Percentiles rank a stretch among this genome's conserved stretches.
Evolutionary conservation across 2,797 vertebrate genomes (phyloP).

Genomic region (Melopsittacus undulatus): DNA sequence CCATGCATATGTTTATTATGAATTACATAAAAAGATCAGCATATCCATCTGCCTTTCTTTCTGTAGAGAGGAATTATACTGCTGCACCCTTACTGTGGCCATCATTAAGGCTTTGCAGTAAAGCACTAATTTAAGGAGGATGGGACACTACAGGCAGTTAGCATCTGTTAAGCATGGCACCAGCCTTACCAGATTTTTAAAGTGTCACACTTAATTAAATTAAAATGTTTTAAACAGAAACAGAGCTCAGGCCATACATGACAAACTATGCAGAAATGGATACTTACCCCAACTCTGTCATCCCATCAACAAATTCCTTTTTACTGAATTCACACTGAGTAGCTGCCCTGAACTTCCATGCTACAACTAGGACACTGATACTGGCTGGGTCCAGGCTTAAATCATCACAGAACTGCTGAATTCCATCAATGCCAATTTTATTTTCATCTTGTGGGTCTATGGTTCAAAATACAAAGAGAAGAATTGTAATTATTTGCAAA

Average conservation of each 20-base stretch:
- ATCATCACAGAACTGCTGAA: slow-evolving; percentile 97
- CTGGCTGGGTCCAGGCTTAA: slow-evolving; percentile 92
- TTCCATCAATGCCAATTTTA: slow-evolving; percentile 96
- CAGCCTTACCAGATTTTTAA: neutral
- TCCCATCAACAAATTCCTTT: slow-evolving; percentile 96
- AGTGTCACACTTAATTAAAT: neutral
- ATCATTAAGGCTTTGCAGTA: neutral
- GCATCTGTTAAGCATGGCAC: neutral
- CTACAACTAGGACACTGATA: slow-evolving; percentile 92
- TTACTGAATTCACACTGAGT: slow-evolving; percentile 98
- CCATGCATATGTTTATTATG: neutral
- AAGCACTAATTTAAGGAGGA: neutral
- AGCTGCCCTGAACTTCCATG: slow-evolving; percentile 96
- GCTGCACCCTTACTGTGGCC: neutral
- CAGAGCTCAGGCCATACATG: neutral
- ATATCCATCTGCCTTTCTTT: neutral
- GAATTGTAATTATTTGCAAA: neutral
- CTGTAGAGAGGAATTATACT: neutral
- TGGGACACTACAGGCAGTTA: neutral
- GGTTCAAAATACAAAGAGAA: slow-evolving; percentile 26
- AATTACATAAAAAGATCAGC: neutral
- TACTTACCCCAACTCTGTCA: slow-evolving; percentile 95
- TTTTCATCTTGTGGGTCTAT: slow-evolving; percentile 98
- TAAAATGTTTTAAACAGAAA: neutral
- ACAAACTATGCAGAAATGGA: neutral